phyloP scores from a whole-genome alignment of 2,888 invertebrate genomes.

The Cartodere bifasciata region DNA sequence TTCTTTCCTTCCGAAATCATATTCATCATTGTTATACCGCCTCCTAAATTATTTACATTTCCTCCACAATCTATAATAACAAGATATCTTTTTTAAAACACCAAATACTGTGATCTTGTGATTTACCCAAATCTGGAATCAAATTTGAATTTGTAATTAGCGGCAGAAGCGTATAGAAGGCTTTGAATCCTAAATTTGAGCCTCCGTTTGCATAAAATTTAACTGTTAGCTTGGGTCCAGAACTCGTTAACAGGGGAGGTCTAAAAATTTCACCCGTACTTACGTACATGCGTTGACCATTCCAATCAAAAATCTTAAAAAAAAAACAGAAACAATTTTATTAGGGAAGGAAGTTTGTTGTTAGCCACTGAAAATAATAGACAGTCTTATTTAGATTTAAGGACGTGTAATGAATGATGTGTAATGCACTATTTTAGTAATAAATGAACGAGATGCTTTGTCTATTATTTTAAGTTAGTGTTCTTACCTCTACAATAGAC shows the following conservation, averaged over 20 bases:
- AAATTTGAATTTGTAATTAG: not conserved
- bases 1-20: constrained; percentile 46
- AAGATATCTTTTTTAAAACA: no score
- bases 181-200: constrained; percentile 52
- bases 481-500: constrained; percentile 54
- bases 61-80: constrained; percentile 52
- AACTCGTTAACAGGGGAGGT: constrained; percentile 52
- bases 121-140: not conserved
- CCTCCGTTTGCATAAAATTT: constrained; percentile 60
- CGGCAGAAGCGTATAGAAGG: constrained; percentile 40
- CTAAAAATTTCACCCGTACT: constrained; percentile 54
- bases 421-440: no score
- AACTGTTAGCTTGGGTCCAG: constrained; percentile 47
- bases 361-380: no score
- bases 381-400: no score
- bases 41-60: constrained; percentile 54
- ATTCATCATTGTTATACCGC: constrained; percentile 64
- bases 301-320: constrained; percentile 51
- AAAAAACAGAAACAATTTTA: constrained; percentile 8
- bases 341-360: constrained; percentile 2
- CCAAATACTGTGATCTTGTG: no score
- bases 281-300: constrained; percentile 50
- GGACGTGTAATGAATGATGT: no score
- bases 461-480: no score
- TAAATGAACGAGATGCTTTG: no score